phyloP scores from a whole-genome alignment of 2,888 invertebrate genomes.

The Gari tellinella region DNA sequence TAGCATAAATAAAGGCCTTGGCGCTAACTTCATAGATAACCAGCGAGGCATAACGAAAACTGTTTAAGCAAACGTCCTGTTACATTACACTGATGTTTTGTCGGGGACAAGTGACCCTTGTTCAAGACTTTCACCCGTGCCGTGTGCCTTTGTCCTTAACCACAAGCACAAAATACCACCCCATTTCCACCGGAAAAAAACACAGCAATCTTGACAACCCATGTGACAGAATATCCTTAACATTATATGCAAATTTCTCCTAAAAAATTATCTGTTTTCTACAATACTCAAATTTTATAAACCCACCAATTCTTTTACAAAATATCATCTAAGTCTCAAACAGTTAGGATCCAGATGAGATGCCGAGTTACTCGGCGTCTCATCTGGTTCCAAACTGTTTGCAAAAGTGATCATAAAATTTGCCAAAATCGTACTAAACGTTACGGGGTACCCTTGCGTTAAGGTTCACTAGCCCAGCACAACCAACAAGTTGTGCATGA shows the following conservation, averaged over 20 bases:
- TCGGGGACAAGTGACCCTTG: constrained; percentile 12
- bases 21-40: constrained; percentile 21
- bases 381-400: no score
- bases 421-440: no score
- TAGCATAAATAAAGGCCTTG: constrained; percentile 31
- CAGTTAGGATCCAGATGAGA: no score
- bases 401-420: no score
- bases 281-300: no score
- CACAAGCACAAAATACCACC: constrained; percentile 23
- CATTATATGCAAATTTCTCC: no score
- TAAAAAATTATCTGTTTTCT: no score
- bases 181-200: constrained; percentile 7
- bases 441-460: constrained; percentile 5
- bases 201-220: constrained; percentile 4
- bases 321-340: no score
- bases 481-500: constrained; percentile 17
- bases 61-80: constrained; percentile 1
- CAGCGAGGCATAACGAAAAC: constrained; percentile 22
- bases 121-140: constrained; percentile 58
- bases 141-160: constrained; percentile 35
- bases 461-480: constrained; percentile 24
- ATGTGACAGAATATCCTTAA: no score
- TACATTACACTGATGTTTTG: no score
- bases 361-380: no score
- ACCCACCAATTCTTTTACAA: no score